Conservation (phyloP, 2,797 vertebrate species). For the Microchirus variegatus region DNA sequence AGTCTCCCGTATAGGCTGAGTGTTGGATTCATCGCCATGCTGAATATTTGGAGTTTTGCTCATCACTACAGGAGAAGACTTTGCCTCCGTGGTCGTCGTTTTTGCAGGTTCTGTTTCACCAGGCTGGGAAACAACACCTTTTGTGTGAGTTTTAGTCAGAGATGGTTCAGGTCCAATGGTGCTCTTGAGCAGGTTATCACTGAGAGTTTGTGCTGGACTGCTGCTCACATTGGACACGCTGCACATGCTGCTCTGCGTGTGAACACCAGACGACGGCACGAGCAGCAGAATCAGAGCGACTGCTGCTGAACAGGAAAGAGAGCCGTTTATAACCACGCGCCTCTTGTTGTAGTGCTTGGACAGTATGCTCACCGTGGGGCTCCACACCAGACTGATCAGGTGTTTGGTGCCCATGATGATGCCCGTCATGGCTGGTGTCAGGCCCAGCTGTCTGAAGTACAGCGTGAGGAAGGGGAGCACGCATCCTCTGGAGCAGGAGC, state of each 20-base stretch:
- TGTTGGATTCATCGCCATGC: background rate
- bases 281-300: conserved; percentile 80
- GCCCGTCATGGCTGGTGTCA: conserved; percentile 84
- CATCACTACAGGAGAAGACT: background rate
- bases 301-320: conserved; percentile 78
- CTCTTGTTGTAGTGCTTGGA: conserved; percentile 80
- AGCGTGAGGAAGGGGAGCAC: conserved; percentile 89
- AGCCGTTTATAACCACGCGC: conserved; percentile 74
- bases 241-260: conserved; percentile 52
- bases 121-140: background rate
- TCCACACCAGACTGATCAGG: conserved; percentile 79
- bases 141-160: background rate
- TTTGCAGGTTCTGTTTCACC: background rate
- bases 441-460: conserved; percentile 86
- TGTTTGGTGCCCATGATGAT: conserved; percentile 83
- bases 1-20: background rate
- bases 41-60: background rate
- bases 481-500: conserved; percentile 79
- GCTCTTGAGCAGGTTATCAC: background rate
- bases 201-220: background rate
- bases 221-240: conserved; percentile 48
- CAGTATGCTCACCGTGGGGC: conserved; percentile 77
- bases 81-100: background rate
- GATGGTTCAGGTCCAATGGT: background rate
- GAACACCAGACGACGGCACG: conserved; percentile 63